Base-by-base conservation (phyloP, 1,140 invertebrate species). In the Dolichoris vasculosae region DNA sequence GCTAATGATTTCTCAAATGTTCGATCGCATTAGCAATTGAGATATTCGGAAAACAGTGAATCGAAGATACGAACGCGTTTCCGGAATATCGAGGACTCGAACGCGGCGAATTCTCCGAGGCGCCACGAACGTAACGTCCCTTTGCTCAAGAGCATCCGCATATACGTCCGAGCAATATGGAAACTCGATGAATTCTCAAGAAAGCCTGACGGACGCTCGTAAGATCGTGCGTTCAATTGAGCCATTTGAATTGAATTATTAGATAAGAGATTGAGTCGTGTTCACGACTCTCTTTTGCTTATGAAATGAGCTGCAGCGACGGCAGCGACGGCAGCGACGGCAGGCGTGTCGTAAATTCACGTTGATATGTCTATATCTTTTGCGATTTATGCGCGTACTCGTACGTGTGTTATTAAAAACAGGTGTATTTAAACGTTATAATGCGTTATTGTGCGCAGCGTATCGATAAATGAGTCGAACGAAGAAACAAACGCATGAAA, bases 171-270 rank as follows among this genome's bases (percentile, higher is more conserved):
- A 20, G 17, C 6, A 40, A 40, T 40, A 6, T 38, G 11, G 17
- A 51, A 69, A 55, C 17, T 17, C 17, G 30, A 71, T 43, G 51
- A 83, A 40, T 81, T 32, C 63, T 71, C 55, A 20, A 43, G 13
- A 38, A 67, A 64, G 32, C 1, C 8, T 23, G 55, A 78, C 8
- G 35, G 3, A 51, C 32, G 11, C 35, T 75, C n/a, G 17, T 75
- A 46, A 43, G 23, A 75, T 69, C 32, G 1, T 6, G 3, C 48
- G 0, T 15, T 63, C 40, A 51, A 84, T 84, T 84, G 59, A 84
- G 75, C 75, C 59, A 84, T 84, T 76, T 73, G 73, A 77, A 84
- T 78, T 67, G 71, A 84, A 78, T 84, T 78, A 78, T 84, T 84
- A 79, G 83, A 84, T 84, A 79, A 79, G 43, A 63, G 32, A 59